Percentiles rank a stretch among this genome's conserved stretches.
These are phyloP conservation scores for Lycodopsis pacificus DNA, from an alignment of 2,797 vertebrate species.

Conservation along the genomic window DNA sequence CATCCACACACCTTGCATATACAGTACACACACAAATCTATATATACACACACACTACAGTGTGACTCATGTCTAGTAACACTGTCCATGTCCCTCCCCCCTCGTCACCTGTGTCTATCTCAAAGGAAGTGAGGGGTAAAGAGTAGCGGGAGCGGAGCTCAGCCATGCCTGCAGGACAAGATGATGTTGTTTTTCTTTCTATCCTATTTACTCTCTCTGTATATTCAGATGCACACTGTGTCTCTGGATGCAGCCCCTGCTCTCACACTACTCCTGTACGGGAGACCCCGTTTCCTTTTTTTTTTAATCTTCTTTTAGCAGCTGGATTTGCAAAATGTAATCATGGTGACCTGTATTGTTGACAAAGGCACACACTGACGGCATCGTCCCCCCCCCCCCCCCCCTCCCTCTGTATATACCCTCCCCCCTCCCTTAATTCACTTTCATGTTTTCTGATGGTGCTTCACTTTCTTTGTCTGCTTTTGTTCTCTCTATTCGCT, in stretches of 20 bases:
- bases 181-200: background rate
- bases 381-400: background rate
- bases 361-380: conserved; percentile 71
- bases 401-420: conserved; percentile 70
- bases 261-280: conserved; percentile 56
- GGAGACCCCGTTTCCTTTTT: conserved; percentile 2
- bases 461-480: conserved; percentile 64
- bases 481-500: conserved; percentile 64
- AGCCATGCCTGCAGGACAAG: conserved; percentile 47
- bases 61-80: conserved; percentile 71
- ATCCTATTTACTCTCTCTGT: conserved; percentile 22
- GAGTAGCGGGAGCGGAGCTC: conserved; percentile 48
- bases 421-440: conserved; percentile 28
- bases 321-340: conserved; percentile 76
- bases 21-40: conserved; percentile 36
- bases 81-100: conserved; percentile 65
- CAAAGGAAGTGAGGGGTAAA: conserved; percentile 50
- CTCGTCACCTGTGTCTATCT: conserved; percentile 64
- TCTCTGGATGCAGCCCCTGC: conserved; percentile 36
- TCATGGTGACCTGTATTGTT: conserved; percentile 67
- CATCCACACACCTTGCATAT: conserved; percentile 20
- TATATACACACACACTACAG: conserved; percentile 64
- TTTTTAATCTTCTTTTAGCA: conserved; percentile 64
- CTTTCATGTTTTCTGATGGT: conserved; percentile 64
- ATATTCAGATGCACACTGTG: conserved; percentile 24